phyloP scores from a whole-genome alignment of 2,113 vertebrate species.

The Odontophorus gujanensis region DNA sequence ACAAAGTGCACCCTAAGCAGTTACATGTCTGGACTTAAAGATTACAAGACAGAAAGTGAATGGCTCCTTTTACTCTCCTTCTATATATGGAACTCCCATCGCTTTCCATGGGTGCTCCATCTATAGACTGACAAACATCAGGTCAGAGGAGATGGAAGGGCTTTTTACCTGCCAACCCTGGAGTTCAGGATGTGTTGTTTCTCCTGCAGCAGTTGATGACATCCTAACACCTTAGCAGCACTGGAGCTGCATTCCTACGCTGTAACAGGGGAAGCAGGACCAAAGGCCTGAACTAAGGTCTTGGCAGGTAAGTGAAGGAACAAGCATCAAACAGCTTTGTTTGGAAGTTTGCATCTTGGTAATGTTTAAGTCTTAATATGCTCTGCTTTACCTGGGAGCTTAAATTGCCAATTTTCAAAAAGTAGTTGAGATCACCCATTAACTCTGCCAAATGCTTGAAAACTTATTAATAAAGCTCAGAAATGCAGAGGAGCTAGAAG shows the following conservation, averaged over 20 bases:
- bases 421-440: neutral
- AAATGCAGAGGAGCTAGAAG: neutral
- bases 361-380: constrained; percentile 72
- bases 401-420: constrained; percentile 18
- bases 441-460: neutral
- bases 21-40: constrained; percentile 59
- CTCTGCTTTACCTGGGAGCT: constrained; percentile 48
- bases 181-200: constrained; percentile 77
- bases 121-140: constrained; percentile 11
- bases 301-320: constrained; percentile 75
- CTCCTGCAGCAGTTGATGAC: constrained; percentile 76
- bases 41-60: constrained; percentile 59
- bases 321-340: constrained; percentile 47
- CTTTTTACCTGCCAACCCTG: constrained; percentile 73
- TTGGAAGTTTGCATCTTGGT: constrained; percentile 66
- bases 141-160: constrained; percentile 52
- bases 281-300: constrained; percentile 76
- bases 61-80: constrained; percentile 6
- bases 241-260: constrained; percentile 75
- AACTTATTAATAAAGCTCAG: neutral
- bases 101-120: constrained; percentile 60
- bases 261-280: constrained; percentile 76
- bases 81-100: constrained; percentile 26
- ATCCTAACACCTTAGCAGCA: constrained; percentile 75
- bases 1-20: constrained; percentile 34